Evolutionary conservation across 2,113 vertebrate genomes (phyloP).

Genomic region (Lamprotornis superbus): DNA sequence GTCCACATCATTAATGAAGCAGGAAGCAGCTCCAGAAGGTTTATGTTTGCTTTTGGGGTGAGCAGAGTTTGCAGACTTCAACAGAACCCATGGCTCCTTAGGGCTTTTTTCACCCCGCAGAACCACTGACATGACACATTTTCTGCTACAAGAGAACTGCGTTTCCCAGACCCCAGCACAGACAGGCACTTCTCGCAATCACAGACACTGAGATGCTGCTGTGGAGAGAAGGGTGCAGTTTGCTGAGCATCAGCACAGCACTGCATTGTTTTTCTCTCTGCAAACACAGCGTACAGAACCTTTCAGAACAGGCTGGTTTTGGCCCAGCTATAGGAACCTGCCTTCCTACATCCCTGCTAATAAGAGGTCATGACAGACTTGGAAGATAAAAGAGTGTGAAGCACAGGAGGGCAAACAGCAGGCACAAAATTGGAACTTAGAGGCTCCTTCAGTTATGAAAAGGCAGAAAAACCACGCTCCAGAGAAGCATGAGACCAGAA

Average conservation of each 20-base stretch:
- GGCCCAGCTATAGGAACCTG: background rate
- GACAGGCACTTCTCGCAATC: background rate
- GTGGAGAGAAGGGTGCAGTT: background rate
- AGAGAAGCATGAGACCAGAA: background rate
- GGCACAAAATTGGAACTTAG: background rate
- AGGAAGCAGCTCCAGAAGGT: slow-evolving; percentile 17
- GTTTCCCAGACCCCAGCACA: background rate
- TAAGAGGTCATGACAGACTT: background rate
- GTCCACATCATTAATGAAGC: background rate
- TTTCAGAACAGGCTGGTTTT: background rate
- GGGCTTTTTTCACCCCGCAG: background rate
- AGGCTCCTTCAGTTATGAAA: background rate
- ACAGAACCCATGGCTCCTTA: background rate
- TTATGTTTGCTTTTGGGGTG: slow-evolving; percentile 16
- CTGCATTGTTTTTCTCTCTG: background rate
- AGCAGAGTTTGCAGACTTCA: background rate
- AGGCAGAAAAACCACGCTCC: background rate
- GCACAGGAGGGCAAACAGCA: background rate
- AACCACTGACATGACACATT: background rate
- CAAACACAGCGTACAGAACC: background rate
- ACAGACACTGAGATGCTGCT: background rate
- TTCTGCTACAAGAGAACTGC: background rate
- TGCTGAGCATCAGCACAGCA: background rate
- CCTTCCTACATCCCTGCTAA: background rate
- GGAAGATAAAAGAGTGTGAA: background rate